Base-by-base conservation (phyloP, 2,888 invertebrate species). In the Hipparchia semele region DNA sequence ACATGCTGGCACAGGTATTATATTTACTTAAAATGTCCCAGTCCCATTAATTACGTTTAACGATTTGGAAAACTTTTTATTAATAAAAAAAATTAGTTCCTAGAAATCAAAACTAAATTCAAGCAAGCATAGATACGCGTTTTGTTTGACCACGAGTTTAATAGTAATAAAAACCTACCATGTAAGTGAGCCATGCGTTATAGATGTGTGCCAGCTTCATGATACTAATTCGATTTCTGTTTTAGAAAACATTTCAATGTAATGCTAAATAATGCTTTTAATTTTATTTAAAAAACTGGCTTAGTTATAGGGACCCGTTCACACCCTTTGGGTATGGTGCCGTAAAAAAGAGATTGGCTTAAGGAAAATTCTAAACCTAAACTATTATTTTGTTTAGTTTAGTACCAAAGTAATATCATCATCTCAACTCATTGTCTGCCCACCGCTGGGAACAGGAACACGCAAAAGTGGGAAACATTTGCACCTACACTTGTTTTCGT, bases 401-500 rank as follows among this genome's bases (percentile, higher is more conserved):
- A 13, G 56, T 56, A 6, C 1, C 23, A 23, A 23, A 23, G 23
- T 23, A 23, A 23, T 23, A 23, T 23, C 23, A 23, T 23, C 23
- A 23, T 23, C 23, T 23, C 23, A n/a, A 56, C 56, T n/a, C 13
- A n/a, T 56, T 13, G n/a, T 7, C 13, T 7, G 56, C n/a, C 56
- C 46, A 46, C 46, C 23, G 23, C 23, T 23, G 23, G 23, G 23
- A 23, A 23, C 23, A 23, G 23, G 23, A 23, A 23, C 23, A 23
- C 23, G 23, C 23, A 51, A 73, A 75, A 70, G 51, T 51, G 54
- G 61, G 46, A 73, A 70, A 75, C 56, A 70, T 67, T 70, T 45
- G 46, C 6, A 46, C 5, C 23, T 58, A 60, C 68, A 76, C 73
- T 78, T 65, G 76, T 79, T 76, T 80, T 82, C 80, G 84, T 81